Conservation (phyloP, 2,797 vertebrate genomes). For the Gymnothorax reevesii region DNA sequence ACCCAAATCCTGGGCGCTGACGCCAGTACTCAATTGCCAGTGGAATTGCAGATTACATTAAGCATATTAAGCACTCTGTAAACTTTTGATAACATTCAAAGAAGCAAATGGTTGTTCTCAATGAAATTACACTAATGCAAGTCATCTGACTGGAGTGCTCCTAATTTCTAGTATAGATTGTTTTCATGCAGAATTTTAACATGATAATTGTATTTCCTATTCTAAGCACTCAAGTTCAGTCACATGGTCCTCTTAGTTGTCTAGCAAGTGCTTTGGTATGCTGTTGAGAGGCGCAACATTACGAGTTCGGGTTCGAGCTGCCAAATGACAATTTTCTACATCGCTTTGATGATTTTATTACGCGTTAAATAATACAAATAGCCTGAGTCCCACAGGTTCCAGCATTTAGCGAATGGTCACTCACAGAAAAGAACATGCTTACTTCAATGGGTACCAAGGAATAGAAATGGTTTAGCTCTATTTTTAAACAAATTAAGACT, state of each 20-base stretch:
- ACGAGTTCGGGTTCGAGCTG: conserved; percentile 39
- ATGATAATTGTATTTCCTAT: conserved; percentile 79
- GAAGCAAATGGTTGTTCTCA: conserved; percentile 61
- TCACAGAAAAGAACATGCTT: conserved; percentile 31
- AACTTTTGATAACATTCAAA: conserved; percentile 78
- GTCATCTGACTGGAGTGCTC: conserved; percentile 79
- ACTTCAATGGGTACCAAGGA: conserved; percentile 18
- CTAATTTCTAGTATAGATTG: conserved; percentile 81
- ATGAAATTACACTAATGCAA: conserved; percentile 70
- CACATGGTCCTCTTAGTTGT: conserved; percentile 71
- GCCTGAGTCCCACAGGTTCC: conserved; percentile 51
- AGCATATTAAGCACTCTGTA: conserved; percentile 74
- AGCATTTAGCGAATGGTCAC: conserved; percentile 40
- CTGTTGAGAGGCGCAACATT: conserved; percentile 51
- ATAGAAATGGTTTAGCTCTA: conserved; percentile 41
- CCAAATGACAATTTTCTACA: conserved; percentile 60
- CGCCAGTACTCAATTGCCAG: conserved; percentile 46
- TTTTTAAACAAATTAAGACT: conserved; percentile 14
- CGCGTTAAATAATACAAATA: conserved; percentile 61
- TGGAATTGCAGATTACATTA: conserved; percentile 65
- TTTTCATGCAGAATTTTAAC: conserved; percentile 82
- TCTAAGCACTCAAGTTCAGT: conserved; percentile 70
- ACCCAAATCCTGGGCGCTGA: conserved; percentile 42
- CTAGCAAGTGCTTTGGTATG: conserved; percentile 63
- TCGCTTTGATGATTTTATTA: conserved; percentile 70